Base-by-base conservation (phyloP, 2,797 vertebrate genomes). In the Lepus townsendii region DNA sequence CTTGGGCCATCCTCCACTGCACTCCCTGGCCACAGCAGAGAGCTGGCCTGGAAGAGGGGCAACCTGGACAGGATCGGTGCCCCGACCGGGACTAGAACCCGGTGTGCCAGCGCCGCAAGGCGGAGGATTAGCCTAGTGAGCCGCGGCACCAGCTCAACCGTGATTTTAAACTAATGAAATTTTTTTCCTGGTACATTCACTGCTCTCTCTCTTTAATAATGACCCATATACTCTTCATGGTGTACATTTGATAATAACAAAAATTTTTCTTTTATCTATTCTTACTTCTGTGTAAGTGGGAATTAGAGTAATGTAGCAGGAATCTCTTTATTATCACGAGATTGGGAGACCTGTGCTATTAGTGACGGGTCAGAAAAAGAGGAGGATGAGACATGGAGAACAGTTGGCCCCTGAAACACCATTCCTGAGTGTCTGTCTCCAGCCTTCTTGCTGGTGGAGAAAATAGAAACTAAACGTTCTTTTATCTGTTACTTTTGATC, bases 241-340 rank as follows among this genome's bases (percentile, higher is more conserved):
- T 26, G 47, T 69, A 22, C 32, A 24, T 62, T 3, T 69, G 42
- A 65, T 52, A 7, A 47, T 27, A 77, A 62, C 19, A 11, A 27
- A 72, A 30, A 20, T 30, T 92, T 92, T 68, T 24, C 26, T 65
- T 91, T 83, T 11, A 60, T 60, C 26, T 91, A 66, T 30, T 20
- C 47, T 35, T 83, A 38, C 8, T 63, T 57, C 8, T 65, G 19
- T 57, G 17, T 71, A n/a, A 24, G 65, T 66, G 52, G 19, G 27
- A 32, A 14, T 11, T 65, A 90, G 52, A 54, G 22, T 32, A 68
- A 8, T 38, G 50, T 22, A 17, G 38, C 17, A 38, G 50, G n/a
- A 91, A 50, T 19, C 72, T 38, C 38, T 26, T n/a, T 66, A 35
- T 72, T 35, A 66, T 26, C 26, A 20, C 27, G 35, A 91, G 14